phyloP scores from a whole-genome alignment of 1,140 invertebrate genomes.

The Drosophila bocqueti region DNA sequence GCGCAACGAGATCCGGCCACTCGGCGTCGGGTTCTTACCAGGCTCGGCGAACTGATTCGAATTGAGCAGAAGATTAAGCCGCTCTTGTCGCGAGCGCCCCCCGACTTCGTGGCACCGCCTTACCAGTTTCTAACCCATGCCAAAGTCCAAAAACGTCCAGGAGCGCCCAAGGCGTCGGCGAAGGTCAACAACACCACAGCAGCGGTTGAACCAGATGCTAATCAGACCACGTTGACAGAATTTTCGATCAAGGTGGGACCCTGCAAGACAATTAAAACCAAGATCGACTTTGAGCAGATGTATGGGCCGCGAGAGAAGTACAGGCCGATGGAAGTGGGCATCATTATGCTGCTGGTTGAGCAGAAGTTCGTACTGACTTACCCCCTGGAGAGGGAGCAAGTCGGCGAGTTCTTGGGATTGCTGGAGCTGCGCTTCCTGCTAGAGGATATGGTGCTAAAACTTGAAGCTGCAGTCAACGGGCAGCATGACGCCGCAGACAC shows the following conservation, averaged over 20 bases:
- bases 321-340: slow-evolving; percentile 86
- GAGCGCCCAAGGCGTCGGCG: not conserved
- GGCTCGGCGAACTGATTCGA: slow-evolving; percentile 87
- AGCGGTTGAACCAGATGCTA: slow-evolving; percentile 25
- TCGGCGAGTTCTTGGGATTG: slow-evolving; percentile 68
- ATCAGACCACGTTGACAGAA: slow-evolving; percentile 52
- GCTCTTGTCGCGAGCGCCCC: slow-evolving; percentile 85
- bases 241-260: slow-evolving; percentile 46
- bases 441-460: slow-evolving; percentile 84
- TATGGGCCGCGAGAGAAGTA: slow-evolving; percentile 68
- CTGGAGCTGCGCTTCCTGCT: slow-evolving; percentile 84
- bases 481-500: slow-evolving; percentile 52
- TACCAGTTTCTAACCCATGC: slow-evolving; percentile 66
- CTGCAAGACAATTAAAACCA: slow-evolving; percentile 58
- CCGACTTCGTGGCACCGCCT: slow-evolving; percentile 88
- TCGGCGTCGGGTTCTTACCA: slow-evolving; percentile 86
- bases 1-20: slow-evolving; percentile 87
- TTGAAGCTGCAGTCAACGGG: slow-evolving; percentile 76
- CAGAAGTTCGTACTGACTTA: slow-evolving; percentile 79
- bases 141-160: slow-evolving; percentile 34
- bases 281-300: slow-evolving; percentile 70
- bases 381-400: slow-evolving; percentile 78
- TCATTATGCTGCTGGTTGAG: slow-evolving; percentile 85
- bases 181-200: slow-evolving; percentile 44
- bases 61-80: slow-evolving; percentile 86